A percentile compares a stretch with the other conserved stretches of the same genome.
phyloP scores from a whole-genome alignment of 2,888 invertebrate genomes.

The Euzetes globulus region DNA sequence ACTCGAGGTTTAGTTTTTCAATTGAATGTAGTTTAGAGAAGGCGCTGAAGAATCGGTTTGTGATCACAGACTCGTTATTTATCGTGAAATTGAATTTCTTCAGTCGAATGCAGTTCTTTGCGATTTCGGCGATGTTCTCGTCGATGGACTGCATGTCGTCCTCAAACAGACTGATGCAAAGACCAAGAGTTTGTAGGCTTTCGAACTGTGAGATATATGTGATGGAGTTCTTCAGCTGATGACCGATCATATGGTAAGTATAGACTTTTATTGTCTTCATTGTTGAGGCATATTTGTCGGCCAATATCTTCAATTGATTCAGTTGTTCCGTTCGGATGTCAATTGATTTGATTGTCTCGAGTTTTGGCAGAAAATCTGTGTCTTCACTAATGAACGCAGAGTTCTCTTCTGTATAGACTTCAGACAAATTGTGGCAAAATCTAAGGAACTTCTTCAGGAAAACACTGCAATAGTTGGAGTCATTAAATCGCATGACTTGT shows the following conservation, averaged over 20 bases:
- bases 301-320: conserved; percentile 13
- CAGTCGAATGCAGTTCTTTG: background rate
- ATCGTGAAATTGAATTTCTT: conserved; percentile 9
- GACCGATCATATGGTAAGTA: conserved; percentile 25
- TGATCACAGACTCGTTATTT: conserved; percentile 22
- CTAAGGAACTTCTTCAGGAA: conserved; percentile 21
- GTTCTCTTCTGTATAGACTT: conserved; percentile 20
- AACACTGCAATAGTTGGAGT: conserved; percentile 27
- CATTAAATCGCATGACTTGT: conserved; percentile 3
- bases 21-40: conserved; percentile 15
- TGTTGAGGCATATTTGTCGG: background rate
- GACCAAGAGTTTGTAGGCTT: background rate
- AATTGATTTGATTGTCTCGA: conserved; percentile 8
- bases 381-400: conserved; percentile 16
- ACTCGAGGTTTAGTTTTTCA: conserved; percentile 15
- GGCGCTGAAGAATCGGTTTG: background rate
- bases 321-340: conserved; percentile 23
- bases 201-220: conserved; percentile 20
- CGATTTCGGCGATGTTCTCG: conserved; percentile 11
- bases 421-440: background rate
- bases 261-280: conserved; percentile 20
- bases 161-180: conserved; percentile 6
- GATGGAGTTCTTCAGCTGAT: conserved; percentile 21
- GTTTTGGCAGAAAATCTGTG: conserved; percentile 14
- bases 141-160: conserved; percentile 12